Base-by-base conservation (phyloP, 2,797 vertebrate genomes). In the Danio jaintianensis region DNA sequence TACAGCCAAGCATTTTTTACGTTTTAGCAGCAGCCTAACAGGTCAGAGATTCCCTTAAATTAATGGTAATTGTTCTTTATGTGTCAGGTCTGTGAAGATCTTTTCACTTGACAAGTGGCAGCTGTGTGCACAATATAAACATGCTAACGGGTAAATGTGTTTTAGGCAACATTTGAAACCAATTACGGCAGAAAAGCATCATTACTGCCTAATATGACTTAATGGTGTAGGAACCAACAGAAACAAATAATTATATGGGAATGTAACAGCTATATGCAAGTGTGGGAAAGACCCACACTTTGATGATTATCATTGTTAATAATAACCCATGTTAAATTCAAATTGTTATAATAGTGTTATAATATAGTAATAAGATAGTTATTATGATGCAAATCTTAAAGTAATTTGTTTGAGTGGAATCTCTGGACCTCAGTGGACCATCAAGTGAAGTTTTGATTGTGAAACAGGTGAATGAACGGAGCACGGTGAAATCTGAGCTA, bases 111-210 rank as follows among this genome's bases (percentile, higher is more conserved):
- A 80, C 43, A 64, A 59, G 61, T 80, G 47, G 79, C 83, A 81
- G 83, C 83, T 83, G 78, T 52, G 38, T 70, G 40, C n/a, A 62
- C 59, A 50, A 45, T 62, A 68, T 72, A 80, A 82, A 73, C 82
- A 76, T 66, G 75, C 62, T 81, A 83, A 62, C 1, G 42, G 40
- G 58, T 68, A 74, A 84, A 83, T 79, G 82, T 22, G 75, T 47
- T 78, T 52, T 45, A 67, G 74, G 63, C 75, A 83, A 79, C 71
- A 81, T 81, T 85, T 83, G 62, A 78, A 82, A 79, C 63, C 75
- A 81, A 42, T 84, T 75, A 82, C 22, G 18, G 40, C 20, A 78
- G 36, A 71, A 79, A 62, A 47, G 10, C 20, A 20, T 43, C 22
- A n/a, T 43, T 45, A 53, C 10, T 36, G 15, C 67, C 20, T 43